These are phyloP conservation scores for Diacarnus erythraeanus DNA, from an alignment of 37 sponge, comb jelly and placozoan species.

Conservation along the genomic window DNA sequence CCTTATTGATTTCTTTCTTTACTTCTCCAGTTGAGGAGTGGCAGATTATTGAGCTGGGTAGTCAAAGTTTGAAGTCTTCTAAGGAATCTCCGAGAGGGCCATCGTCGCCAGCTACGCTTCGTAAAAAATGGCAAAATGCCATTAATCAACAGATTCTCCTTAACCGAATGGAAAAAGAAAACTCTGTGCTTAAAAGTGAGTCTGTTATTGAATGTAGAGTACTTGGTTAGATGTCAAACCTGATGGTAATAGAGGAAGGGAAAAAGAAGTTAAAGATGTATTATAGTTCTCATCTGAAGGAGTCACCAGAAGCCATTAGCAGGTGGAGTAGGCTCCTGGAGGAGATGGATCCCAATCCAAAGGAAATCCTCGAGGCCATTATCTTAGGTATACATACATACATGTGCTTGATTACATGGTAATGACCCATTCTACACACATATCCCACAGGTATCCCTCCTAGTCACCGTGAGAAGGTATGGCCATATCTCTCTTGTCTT, in stretches of 20 bases:
- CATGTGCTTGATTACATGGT: too few species aligned
- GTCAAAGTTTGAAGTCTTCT: neutral
- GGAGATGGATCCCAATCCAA: neutral
- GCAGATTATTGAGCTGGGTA: slow-evolving; percentile 18
- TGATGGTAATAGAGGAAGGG: neutral
- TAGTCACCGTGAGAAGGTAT: slow-evolving; percentile 62
- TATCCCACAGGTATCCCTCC: slow-evolving; percentile 67
- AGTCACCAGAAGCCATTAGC: neutral
- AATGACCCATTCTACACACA: too few species aligned
- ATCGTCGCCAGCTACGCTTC: slow-evolving; percentile 7
- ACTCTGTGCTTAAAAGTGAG: slow-evolving; percentile 44
- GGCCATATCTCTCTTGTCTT: slow-evolving; percentile 45
- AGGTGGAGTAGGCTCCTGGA: slow-evolving; percentile 21
- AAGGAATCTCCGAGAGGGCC: neutral
- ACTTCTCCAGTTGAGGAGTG: slow-evolving; percentile 27
- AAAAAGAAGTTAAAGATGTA: slow-evolving; percentile 18
- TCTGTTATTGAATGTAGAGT: neutral
- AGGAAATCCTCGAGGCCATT: neutral
- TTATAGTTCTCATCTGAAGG: slow-evolving; percentile 10
- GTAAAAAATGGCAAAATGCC: slow-evolving; percentile 64
- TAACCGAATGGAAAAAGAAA: slow-evolving; percentile 60
- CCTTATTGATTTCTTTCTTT: neutral
- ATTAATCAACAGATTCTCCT: slow-evolving; percentile 76
- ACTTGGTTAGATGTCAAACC: neutral
- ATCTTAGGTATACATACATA: neutral